Evolutionary conservation across 2,113 vertebrate genomes (phyloP), one percentile per base, ranked within the genome.

Genomic region (Mesoclemmys tuberculata): DNA sequence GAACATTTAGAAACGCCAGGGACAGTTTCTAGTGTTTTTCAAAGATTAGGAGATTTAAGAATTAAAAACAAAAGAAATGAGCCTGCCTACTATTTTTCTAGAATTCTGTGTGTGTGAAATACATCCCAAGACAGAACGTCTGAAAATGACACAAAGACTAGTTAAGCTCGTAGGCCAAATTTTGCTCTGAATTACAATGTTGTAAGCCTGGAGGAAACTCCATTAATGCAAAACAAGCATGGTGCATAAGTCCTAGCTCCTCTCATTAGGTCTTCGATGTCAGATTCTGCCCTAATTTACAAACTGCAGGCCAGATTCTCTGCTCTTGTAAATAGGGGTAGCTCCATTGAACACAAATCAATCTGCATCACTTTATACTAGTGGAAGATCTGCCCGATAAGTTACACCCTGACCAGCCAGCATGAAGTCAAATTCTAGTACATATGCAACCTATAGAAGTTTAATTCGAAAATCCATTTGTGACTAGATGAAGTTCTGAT

Each of bases 391-490:
- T 13, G 24, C 87, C 13, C 41, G 77, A 4, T 2, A 87, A 77
- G 55, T 81, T 91, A 11, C 75, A 94, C 79, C 56, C 75, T 49
- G 26, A 3, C 29, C 75, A 87, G 41, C 82, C 88, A 83, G 54
- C 3, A 87, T 44, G 77, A 89, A 95, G n/a, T 92, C 51, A 90
- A 94, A 88, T 74, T 93, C 2, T 78, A 2, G n/a, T 92, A 64
- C 52, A 29, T 71, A 58, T 74, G 41, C 55, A 35, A 44, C 58
- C 41, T 80, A 71, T 26, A 85, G 94, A 82, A 24, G 84, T 71
- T 90, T 91, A 58, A 91, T 41, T 83, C n/a, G 44, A 44, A 77
- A 87, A n/a, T 79, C 81, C n/a, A 74, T 79, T 93, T 95, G 55
- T 91, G 35, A 82, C 24, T 48, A 88, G 71, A 88, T 49, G 92